phyloP scores from a whole-genome alignment of 2,888 invertebrate genomes.

The Amiota mariae region DNA sequence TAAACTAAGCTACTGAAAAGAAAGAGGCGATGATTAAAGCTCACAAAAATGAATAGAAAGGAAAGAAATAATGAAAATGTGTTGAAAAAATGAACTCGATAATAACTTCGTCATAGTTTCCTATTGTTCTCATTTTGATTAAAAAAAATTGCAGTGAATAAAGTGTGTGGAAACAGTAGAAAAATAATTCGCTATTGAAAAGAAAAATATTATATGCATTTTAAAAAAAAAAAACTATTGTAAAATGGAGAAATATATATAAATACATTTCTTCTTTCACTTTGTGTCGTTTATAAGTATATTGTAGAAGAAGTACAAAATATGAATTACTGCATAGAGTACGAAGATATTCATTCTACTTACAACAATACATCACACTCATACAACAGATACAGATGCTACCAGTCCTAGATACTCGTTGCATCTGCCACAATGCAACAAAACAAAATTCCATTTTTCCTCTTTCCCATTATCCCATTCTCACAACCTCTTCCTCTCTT shows the following conservation, averaged over 20 bases:
- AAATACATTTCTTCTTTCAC: too few relatives aligned
- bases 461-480: too few relatives aligned
- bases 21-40: too few relatives aligned
- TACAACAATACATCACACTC: neutral
- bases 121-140: slow-evolving; percentile 28
- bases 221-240: neutral
- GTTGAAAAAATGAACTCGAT: neutral
- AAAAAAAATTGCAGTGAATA: neutral
- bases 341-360: neutral
- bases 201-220: slow-evolving; percentile 13
- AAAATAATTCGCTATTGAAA: neutral
- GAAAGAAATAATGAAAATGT: neutral
- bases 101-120: slow-evolving; percentile 9
- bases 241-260: too few relatives aligned
- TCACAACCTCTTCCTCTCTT: too few relatives aligned
- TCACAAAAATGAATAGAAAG: neutral
- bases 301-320: neutral
- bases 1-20: neutral
- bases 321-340: neutral
- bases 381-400: neutral
- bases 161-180: neutral
- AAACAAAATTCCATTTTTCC: neutral
- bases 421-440: neutral
- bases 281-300: too few relatives aligned
- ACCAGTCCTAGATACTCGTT: neutral